These are phyloP conservation scores for Drosophila obscura DNA, from an alignment of 1,140 invertebrate species.

Conservation along the genomic window DNA sequence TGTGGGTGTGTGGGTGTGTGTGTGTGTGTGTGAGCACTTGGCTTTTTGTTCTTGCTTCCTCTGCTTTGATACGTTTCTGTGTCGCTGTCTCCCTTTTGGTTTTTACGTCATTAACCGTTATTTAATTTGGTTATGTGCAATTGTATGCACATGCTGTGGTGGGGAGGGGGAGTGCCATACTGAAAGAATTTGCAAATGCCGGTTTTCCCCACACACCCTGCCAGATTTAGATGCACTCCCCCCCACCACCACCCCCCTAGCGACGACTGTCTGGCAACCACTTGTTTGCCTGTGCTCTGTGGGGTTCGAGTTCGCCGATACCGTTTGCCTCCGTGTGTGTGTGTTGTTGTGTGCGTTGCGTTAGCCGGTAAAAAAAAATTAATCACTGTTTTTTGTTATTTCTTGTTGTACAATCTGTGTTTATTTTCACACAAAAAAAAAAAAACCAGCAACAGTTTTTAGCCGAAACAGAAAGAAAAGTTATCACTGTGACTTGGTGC, in stretches of 20 bases:
- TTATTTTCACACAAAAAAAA: no score
- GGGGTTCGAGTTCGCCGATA: conserved; percentile 22
- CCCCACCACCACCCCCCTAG: not conserved
- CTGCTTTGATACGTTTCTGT: not conserved
- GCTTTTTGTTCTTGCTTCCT: conserved; percentile 24
- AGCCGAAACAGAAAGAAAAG: conserved; percentile 1
- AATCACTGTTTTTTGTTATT: conserved; percentile 9
- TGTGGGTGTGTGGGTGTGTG: conserved; percentile 1
- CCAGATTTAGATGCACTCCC: conserved; percentile 16
- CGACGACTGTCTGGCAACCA: conserved; percentile 22
- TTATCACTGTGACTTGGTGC: conserved; percentile 4
- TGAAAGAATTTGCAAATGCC: conserved; percentile 22
- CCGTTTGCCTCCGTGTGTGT: conserved; percentile 10
- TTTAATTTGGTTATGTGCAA: conserved; percentile 33
- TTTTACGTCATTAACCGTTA: conserved; percentile 59
- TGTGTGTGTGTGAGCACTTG: conserved; percentile 2
- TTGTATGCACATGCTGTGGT: conserved; percentile 23
- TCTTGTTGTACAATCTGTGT: conserved; percentile 9
- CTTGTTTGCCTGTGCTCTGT: conserved; percentile 28
- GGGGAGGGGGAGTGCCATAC: conserved; percentile 3
- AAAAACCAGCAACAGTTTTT: conserved; percentile 2
- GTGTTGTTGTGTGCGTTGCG: not conserved
- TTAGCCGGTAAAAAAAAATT: conserved; percentile 22
- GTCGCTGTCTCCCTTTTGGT: conserved; percentile 8
- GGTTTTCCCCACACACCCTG: conserved; percentile 11